phyloP scores from a whole-genome alignment of 2,888 invertebrate species.

The Aplocera efformata region DNA sequence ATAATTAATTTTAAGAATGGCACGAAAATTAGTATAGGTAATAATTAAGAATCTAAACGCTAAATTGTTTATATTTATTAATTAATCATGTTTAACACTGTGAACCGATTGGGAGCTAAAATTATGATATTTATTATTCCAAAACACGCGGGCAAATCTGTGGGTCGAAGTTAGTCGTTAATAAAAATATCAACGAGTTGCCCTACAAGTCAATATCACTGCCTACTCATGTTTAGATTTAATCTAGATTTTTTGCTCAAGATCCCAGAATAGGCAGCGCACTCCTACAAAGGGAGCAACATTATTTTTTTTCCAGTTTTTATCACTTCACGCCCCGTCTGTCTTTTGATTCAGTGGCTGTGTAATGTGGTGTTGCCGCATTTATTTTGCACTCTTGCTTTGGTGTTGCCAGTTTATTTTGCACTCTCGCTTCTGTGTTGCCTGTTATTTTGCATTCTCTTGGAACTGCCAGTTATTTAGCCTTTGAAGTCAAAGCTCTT shows the following conservation, averaged over 20 bases:
- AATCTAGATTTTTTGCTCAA: conserved; percentile 26
- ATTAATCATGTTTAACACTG: too few relatives aligned
- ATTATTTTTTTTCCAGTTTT: conserved; percentile 76
- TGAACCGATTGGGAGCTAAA: too few relatives aligned
- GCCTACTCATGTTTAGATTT: not conserved
- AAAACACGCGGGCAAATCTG: too few relatives aligned
- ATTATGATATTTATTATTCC: too few relatives aligned
- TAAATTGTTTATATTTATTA: too few relatives aligned
- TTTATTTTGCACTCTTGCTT: conserved; percentile 75
- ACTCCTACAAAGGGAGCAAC: conserved; percentile 48
- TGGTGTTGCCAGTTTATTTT: conserved; percentile 64
- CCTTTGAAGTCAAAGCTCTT: conserved; percentile 78
- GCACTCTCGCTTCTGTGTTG: conserved; percentile 61
- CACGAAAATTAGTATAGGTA: too few relatives aligned
- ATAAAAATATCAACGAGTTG: too few relatives aligned
- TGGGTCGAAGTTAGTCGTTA: too few relatives aligned
- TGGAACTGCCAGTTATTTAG: conserved; percentile 57
- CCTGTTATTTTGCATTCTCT: conserved; percentile 33
- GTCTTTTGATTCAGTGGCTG: conserved; percentile 77
- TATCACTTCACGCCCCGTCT: conserved; percentile 76
- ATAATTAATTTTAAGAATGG: too few relatives aligned
- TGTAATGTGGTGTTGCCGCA: conserved; percentile 74
- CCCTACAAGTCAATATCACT: too few relatives aligned
- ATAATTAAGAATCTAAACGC: too few relatives aligned
- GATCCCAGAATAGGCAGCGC: conserved; percentile 67